A percentile compares a stretch with the other conserved stretches of the same genome.
These are phyloP conservation scores for Cephonodes hylas DNA, from an alignment of 2,888 invertebrate species.

Conservation along the genomic window DNA sequence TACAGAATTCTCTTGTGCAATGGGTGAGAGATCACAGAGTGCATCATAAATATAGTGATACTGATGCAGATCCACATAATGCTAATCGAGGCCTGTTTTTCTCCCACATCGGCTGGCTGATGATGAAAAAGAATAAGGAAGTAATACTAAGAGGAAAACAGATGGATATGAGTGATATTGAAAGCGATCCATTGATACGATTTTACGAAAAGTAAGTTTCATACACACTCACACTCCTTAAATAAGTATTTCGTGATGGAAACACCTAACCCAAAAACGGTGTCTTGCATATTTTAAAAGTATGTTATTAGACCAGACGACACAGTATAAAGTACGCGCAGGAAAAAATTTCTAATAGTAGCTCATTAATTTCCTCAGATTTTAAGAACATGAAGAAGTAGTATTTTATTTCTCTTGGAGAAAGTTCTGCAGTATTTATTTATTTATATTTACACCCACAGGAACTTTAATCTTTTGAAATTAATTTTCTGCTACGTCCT, in stretches of 20 bases:
- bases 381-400: too few relatives aligned
- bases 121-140: slow-evolving; percentile 90
- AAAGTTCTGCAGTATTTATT: too few relatives aligned
- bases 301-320: too few relatives aligned
- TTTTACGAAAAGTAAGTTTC: slow-evolving; percentile 86
- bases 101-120: slow-evolving; percentile 93
- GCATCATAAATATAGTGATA: slow-evolving; percentile 92
- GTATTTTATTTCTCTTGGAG: too few relatives aligned
- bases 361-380: too few relatives aligned
- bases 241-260: too few relatives aligned
- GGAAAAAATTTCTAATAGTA: too few relatives aligned
- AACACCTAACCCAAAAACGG: too few relatives aligned
- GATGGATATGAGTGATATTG: slow-evolving; percentile 89
- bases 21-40: slow-evolving; percentile 87
- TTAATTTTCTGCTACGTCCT: slow-evolving; percentile 86
- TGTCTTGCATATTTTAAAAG: too few relatives aligned
- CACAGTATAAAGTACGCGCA: too few relatives aligned
- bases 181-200: slow-evolving; percentile 85
- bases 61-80: slow-evolving; percentile 92
- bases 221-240: too few relatives aligned
- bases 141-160: slow-evolving; percentile 87
- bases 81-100: slow-evolving; percentile 93
- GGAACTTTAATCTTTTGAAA: slow-evolving; percentile 85
- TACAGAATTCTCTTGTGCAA: slow-evolving; percentile 65
- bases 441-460: slow-evolving; percentile 45